phyloP scores from a whole-genome alignment of 2,888 invertebrate species.

The Zootermopsis nevadensis region DNA sequence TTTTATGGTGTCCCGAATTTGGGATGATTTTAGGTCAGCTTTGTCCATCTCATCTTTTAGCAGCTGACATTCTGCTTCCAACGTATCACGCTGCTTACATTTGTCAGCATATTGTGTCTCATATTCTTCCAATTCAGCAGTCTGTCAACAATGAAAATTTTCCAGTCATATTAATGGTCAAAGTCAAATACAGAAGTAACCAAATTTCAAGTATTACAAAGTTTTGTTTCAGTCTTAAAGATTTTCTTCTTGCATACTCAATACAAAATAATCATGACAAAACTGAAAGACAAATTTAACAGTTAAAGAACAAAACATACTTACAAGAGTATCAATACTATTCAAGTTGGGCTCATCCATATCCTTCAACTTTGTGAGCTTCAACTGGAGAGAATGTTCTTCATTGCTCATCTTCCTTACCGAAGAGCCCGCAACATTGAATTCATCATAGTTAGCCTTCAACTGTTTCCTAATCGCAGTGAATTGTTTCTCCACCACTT shows the following conservation, averaged over 20 bases:
- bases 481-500: neutral
- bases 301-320: neutral
- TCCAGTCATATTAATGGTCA: too few species aligned
- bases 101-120: neutral
- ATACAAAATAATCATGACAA: too few species aligned
- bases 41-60: neutral
- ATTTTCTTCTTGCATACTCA: neutral
- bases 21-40: neutral
- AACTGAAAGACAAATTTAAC: neutral
- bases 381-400: neutral
- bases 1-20: neutral
- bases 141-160: neutral
- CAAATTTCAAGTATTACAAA: too few species aligned
- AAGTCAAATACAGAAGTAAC: neutral
- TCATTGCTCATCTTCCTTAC: neutral
- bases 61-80: neutral
- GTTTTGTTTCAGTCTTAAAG: neutral
- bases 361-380: conserved; percentile 27
- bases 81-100: neutral
- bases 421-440: too few species aligned
- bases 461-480: neutral
- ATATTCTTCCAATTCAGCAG: conserved; percentile 2
- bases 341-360: conserved; percentile 60
- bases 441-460: neutral
- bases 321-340: conserved; percentile 32